Base-by-base conservation (phyloP, 2,113 vertebrate genomes). In the Poeciliopsis prolifica region DNA sequence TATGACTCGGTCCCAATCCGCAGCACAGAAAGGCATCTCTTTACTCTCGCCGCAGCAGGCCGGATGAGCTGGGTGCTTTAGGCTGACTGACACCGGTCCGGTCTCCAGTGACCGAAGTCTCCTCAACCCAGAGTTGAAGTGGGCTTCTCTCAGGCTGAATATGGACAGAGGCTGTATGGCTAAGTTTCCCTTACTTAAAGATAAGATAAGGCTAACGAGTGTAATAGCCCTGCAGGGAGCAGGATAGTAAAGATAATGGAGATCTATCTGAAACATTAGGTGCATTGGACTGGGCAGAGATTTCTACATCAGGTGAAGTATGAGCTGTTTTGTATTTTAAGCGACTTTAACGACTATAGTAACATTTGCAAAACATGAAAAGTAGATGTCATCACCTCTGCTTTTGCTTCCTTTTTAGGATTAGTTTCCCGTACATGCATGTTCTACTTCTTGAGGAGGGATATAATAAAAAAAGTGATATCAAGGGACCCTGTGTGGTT, bases 141-240 rank as follows among this genome's bases (percentile, higher is more conserved):
- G 85, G 88, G 86, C 82, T 80, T 70, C 78, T 79, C 78, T 72
- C 67, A 71, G 87, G 74, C 75, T 84, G 77, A 88, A 88, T 74
- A 71, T 80, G 70, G 80, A 87, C 86, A 72, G 64, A 87, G 84
- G 88, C 81, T 84, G 82, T 68, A 58, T 54, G 68, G 30, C 85
- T 93, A 87, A 88, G 82, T 84, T 90, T 68, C 80, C 78, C 87
- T 85, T 86, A 84, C 89, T 93, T 87, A 91, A 92, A 93, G 90
- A 92, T 91, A 89, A 91, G 90, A 92, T 92, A 91, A 93, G 91
- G 68, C 86, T 92, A 93, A 91, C 82, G 61, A 91, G 79, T 89
- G 42, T 90, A 92, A 93, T 89, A 77, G 86, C 82, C 83, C 91
- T 78, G 69, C 74, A 67, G 88, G 92, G 88, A 91, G 87, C 87